Evolutionary conservation across 1,140 invertebrate species (phyloP).

Genomic region (Psilanteris sp.): DNA sequence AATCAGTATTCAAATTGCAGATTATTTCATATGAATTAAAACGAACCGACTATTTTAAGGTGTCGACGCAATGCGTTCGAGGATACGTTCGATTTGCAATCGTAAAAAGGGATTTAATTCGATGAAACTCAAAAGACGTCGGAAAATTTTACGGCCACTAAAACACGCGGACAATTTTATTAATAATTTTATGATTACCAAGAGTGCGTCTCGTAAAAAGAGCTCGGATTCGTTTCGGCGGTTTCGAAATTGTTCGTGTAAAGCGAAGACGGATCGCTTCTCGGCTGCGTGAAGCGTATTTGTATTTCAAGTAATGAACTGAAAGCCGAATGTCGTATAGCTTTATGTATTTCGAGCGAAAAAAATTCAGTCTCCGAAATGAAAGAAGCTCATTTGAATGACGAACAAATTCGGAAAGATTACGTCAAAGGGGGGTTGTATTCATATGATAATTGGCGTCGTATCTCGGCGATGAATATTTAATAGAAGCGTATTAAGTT

Average conservation of each 20-base stretch:
- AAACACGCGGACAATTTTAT: conserved; percentile 69
- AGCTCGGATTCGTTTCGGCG: conserved; percentile 66
- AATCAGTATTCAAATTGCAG: no score
- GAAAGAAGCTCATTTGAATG: conserved; percentile 51
- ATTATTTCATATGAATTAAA: no score
- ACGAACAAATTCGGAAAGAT: conserved; percentile 42
- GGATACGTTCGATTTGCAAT: conserved; percentile 10
- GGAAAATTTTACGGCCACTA: conserved; percentile 66
- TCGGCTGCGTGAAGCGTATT: conserved; percentile 26
- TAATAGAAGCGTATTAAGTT: conserved; percentile 33
- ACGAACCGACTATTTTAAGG: no score
- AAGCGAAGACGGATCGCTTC: conserved; percentile 11
- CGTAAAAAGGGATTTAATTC: conserved; percentile 31
- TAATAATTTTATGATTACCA: conserved; percentile 70
- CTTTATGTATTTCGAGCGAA: conserved; percentile 21
- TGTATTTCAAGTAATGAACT: conserved; percentile 44
- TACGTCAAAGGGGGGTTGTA: conserved; percentile 49
- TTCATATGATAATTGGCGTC: conserved; percentile 54
- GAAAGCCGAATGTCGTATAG: background rate
- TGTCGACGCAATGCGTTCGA: no score
- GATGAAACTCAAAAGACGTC: conserved; percentile 26
- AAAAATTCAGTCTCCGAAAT: conserved; percentile 9
- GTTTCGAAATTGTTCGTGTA: conserved; percentile 25
- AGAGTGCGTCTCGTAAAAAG: conserved; percentile 12
- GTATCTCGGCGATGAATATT: conserved; percentile 40